Conservation (phyloP, 2,113 vertebrate species). For the Sturnira hondurensis region DNA sequence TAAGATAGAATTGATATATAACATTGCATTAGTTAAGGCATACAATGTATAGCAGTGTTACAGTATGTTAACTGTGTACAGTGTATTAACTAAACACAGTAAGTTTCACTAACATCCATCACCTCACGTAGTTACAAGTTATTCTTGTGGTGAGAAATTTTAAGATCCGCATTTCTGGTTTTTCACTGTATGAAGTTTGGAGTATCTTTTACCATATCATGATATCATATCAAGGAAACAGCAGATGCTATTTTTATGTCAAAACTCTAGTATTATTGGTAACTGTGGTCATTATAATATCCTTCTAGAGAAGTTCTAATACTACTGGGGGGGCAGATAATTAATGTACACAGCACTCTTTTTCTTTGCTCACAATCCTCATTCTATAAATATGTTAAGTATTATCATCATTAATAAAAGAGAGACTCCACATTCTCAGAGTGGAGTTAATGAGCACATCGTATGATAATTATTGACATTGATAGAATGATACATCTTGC, state of each 20-base stretch:
- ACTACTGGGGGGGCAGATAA: neutral
- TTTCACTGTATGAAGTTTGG: neutral
- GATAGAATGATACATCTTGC: conserved; percentile 55
- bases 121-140: neutral
- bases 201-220: neutral
- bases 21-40: neutral
- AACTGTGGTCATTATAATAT: conserved; percentile 45
- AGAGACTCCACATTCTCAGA: conserved; percentile 56
- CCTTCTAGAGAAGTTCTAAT: conserved; percentile 47
- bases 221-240: neutral
- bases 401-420: conserved; percentile 68
- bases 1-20: neutral
- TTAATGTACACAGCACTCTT: neutral
- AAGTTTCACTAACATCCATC: neutral
- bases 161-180: neutral
- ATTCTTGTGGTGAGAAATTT: neutral
- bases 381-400: conserved; percentile 64
- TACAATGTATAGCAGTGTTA: neutral
- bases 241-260: neutral
- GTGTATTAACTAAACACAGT: neutral
- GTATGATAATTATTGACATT: conserved; percentile 66
- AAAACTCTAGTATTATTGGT: neutral
- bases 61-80: neutral
- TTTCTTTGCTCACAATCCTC: conserved; percentile 45
- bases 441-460: conserved; percentile 53